A percentile compares a stretch with the other conserved stretches of the same genome.
These are phyloP conservation scores for Calliphora vomitoria DNA, from an alignment of 2,888 invertebrate genomes.

Conservation along the genomic window DNA sequence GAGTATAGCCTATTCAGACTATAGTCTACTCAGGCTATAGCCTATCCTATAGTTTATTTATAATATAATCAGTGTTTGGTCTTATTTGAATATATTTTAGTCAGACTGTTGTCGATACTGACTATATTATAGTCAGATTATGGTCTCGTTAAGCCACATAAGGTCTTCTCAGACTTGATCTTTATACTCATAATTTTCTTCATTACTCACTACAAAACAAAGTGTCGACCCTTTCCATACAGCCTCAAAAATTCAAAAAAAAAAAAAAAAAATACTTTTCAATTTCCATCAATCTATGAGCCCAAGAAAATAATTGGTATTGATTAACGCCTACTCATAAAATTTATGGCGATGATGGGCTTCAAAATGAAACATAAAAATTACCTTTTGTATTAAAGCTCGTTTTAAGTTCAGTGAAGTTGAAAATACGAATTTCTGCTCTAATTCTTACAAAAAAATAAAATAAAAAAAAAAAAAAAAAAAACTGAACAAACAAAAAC, in stretches of 20 bases:
- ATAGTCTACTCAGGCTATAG: too few species aligned
- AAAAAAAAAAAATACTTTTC: not conserved
- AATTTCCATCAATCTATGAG: constrained; percentile 63
- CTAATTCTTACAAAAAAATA: constrained; percentile 61
- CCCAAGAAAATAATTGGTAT: constrained; percentile 51
- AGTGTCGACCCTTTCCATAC: not conserved
- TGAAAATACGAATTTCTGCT: constrained; percentile 67
- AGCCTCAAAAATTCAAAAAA: not conserved
- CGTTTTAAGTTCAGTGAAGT: constrained; percentile 64
- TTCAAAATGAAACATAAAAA: constrained; percentile 52
- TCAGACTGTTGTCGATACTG: too few species aligned
- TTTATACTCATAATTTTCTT: not conserved
- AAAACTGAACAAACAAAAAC: too few species aligned
- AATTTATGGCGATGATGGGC: constrained; percentile 67
- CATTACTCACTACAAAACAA: not conserved
- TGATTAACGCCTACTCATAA: constrained; percentile 69
- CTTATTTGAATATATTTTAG: too few species aligned
- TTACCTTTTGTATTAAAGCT: not conserved
- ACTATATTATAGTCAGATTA: too few species aligned
- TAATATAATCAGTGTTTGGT: too few species aligned
- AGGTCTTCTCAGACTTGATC: not conserved
- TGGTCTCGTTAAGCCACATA: too few species aligned
- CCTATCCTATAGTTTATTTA: too few species aligned
- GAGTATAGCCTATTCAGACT: too few species aligned
- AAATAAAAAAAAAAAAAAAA: constrained; percentile 11